Conservation (phyloP, 92 coral and sea anemone genomes). For the Heliopora coerulea region DNA sequence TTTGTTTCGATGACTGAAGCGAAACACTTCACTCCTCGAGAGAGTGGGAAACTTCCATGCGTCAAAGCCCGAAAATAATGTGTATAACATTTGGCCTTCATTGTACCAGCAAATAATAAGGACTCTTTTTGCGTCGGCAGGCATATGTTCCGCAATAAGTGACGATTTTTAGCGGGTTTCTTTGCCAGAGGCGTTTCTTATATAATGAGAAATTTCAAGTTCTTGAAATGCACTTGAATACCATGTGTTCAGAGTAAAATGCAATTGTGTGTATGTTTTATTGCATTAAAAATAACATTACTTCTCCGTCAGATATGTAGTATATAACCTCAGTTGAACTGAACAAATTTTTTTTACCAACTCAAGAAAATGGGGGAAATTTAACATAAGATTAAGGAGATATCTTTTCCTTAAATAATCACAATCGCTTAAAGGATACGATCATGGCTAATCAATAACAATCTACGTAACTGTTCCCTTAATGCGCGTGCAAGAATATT, state of each 20-base stretch:
- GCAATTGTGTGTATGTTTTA: too few relatives aligned
- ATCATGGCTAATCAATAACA: background rate
- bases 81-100: background rate
- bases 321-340: background rate
- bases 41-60: background rate
- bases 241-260: background rate
- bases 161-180: background rate
- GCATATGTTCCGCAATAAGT: background rate
- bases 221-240: background rate
- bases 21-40: background rate
- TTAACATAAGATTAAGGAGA: background rate
- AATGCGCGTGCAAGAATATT: background rate
- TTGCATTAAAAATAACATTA: background rate
- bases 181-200: background rate
- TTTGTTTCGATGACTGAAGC: background rate
- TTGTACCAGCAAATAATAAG: background rate
- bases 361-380: background rate
- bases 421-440: background rate
- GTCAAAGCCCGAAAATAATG: background rate
- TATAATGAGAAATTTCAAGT: background rate
- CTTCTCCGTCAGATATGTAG: background rate
- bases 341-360: background rate
- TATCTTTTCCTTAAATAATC: background rate
- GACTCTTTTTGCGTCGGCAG: background rate
- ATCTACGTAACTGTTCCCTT: background rate